Conservation (phyloP, 2,113 vertebrate genomes). For the Prionailurus viverrinus region DNA sequence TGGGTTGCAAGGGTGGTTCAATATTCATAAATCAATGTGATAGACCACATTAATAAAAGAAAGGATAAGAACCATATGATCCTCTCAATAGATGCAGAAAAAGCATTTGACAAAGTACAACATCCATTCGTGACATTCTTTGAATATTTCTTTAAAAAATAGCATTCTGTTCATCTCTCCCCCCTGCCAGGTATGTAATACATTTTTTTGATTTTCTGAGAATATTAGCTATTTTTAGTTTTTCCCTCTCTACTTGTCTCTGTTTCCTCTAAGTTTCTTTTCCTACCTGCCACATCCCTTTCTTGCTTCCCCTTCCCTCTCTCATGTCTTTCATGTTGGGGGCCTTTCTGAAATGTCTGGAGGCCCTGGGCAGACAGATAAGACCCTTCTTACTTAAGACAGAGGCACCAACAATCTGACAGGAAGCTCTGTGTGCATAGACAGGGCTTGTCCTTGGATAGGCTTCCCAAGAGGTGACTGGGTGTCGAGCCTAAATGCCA, state of each 20-base stretch:
- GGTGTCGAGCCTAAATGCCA: neutral
- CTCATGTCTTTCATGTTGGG: neutral
- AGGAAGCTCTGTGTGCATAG: neutral
- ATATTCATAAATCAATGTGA: neutral
- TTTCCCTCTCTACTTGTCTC: neutral
- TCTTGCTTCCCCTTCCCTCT: neutral
- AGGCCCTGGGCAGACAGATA: neutral
- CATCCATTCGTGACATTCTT: neutral
- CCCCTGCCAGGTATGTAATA: neutral
- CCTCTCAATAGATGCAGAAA: neutral
- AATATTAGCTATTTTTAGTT: neutral
- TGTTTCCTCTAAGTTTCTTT: neutral
- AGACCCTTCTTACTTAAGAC: neutral
- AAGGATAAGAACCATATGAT: neutral
- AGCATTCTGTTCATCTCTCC: neutral
- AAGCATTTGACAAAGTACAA: neutral
- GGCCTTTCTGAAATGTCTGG: neutral
- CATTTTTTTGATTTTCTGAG: neutral
- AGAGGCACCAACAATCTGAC: neutral
- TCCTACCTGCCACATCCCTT: neutral
- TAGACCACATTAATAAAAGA: neutral
- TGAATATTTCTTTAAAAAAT: neutral
- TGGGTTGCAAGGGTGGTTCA: neutral
- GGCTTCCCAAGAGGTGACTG: neutral
- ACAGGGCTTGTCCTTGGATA: neutral